These are phyloP conservation scores for Alexandromys oeconomus DNA, from an alignment of 2,797 vertebrate genomes.

Conservation along the genomic window DNA sequence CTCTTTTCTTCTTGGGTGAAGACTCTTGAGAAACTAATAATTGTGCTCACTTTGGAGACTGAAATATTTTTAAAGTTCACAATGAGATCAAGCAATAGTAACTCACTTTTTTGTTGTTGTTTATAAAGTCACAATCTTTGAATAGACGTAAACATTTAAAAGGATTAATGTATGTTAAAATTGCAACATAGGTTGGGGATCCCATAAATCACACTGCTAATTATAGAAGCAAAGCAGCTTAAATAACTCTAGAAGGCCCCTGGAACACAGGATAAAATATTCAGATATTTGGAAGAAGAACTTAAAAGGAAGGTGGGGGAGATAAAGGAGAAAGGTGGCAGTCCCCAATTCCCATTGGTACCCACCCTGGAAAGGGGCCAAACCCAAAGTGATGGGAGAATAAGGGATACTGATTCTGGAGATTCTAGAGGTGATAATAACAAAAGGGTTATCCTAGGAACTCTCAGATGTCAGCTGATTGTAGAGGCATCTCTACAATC, in stretches of 20 bases:
- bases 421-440: not conserved
- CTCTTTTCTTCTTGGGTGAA: not conserved
- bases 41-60: not conserved
- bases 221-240: not conserved
- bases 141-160: slow-evolving; percentile 28
- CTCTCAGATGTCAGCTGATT: not conserved
- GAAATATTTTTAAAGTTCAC: not conserved
- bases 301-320: not conserved
- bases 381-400: not conserved
- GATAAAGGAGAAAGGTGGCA: not conserved
- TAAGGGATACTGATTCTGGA: not conserved
- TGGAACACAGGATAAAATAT: not conserved
- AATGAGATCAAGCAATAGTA: not conserved
- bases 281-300: no score
- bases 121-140: not conserved
- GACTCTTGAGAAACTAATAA: not conserved
- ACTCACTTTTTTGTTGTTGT: not conserved
- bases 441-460: not conserved
- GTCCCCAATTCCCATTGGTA: not conserved
- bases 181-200: not conserved
- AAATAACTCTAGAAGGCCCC: not conserved
- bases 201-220: not conserved
- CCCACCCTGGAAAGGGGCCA: not conserved
- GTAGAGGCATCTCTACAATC: not conserved
- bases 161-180: not conserved